These are phyloP conservation scores for Caenorhabditis sulstoni DNA, from an alignment of 2,888 invertebrate species.

Conservation along the genomic window DNA sequence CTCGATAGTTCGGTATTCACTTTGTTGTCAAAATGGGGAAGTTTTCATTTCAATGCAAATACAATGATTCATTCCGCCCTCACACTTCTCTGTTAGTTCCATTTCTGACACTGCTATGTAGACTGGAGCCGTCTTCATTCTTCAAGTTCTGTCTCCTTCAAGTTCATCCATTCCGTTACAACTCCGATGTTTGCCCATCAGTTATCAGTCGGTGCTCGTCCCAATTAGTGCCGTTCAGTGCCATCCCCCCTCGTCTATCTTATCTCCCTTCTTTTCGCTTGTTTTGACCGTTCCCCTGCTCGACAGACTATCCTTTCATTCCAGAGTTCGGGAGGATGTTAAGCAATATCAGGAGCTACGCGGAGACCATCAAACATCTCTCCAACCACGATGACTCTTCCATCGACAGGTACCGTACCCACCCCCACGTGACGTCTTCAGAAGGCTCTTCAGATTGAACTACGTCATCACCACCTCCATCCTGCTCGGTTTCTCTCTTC, in stretches of 20 bases:
- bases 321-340: constrained; percentile 52
- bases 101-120: no score
- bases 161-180: no score
- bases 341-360: constrained; percentile 54
- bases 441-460: constrained; percentile 78
- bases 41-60: no score
- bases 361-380: constrained; percentile 27
- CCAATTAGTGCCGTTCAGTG: constrained; percentile 16
- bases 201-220: background rate
- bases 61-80: no score
- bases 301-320: background rate
- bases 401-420: constrained; percentile 79
- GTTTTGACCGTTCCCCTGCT: background rate
- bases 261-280: constrained; percentile 9
- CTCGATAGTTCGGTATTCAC: no score
- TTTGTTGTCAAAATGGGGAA: no score
- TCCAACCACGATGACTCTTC: constrained; percentile 81
- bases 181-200: constrained; percentile 3
- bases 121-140: no score
- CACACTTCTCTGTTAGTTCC: no score
- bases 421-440: no score
- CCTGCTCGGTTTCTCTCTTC: constrained; percentile 81
- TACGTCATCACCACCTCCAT: constrained; percentile 82
- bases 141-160: no score
- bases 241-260: constrained; percentile 18